Conservation (phyloP, 2,113 vertebrate genomes). For the Plestiodon gilberti region DNA sequence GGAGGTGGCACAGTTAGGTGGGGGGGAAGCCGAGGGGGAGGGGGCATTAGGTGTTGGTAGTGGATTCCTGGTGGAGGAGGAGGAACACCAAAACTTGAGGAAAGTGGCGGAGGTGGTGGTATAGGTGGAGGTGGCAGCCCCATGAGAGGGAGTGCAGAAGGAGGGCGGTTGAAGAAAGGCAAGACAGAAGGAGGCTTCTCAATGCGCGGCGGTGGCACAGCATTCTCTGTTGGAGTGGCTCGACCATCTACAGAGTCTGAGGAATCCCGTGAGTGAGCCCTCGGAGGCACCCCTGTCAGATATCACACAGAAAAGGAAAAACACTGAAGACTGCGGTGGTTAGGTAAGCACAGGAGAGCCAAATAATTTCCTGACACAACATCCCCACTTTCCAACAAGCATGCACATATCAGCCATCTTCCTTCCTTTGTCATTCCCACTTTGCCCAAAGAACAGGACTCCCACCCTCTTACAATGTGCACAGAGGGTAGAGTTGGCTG, state of each 20-base stretch:
- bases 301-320: slow-evolving; percentile 20
- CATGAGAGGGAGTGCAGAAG: slow-evolving; percentile 76
- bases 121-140: slow-evolving; percentile 70
- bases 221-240: slow-evolving; percentile 75
- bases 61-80: slow-evolving; percentile 77
- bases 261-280: slow-evolving; percentile 79
- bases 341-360: not conserved
- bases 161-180: slow-evolving; percentile 76
- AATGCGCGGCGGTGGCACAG: slow-evolving; percentile 69
- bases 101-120: slow-evolving; percentile 70
- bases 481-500: not conserved
- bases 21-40: slow-evolving; percentile 80
- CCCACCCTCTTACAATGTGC: not conserved
- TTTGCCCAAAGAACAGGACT: fast-evolving
- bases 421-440: slow-evolving; percentile 17
- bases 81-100: slow-evolving; percentile 72
- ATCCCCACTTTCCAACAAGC: not conserved
- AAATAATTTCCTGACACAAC: not conserved
- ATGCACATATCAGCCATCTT: not conserved
- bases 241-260: slow-evolving; percentile 75
- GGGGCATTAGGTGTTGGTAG: slow-evolving; percentile 79
- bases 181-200: slow-evolving; percentile 79
- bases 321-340: not conserved
- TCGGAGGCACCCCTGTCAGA: slow-evolving; percentile 83
- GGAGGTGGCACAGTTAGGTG: slow-evolving; percentile 76